Percentiles rank a stretch among this genome's conserved stretches.
These are phyloP conservation scores for Drosophila kohkoa DNA, from an alignment of 1,140 invertebrate genomes.

Conservation along the genomic window DNA sequence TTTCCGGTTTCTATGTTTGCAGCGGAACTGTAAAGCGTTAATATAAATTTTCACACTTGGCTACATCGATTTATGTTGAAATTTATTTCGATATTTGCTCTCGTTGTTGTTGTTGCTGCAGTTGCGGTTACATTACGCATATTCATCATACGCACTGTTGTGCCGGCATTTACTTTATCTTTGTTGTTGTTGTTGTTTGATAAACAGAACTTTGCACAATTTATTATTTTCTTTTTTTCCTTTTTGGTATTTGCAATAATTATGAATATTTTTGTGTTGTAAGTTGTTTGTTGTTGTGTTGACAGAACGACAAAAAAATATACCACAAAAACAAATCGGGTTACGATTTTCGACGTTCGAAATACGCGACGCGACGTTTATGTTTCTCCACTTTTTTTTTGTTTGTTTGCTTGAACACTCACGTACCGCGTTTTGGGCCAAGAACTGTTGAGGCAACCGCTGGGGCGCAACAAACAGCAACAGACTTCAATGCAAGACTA, in stretches of 20 bases:
- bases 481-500: constrained; percentile 76
- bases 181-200: constrained; percentile 9
- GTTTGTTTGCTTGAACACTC: constrained; percentile 10
- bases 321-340: constrained; percentile 40
- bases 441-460: constrained; percentile 12
- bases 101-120: constrained; percentile 35
- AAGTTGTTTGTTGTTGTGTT: constrained; percentile 14
- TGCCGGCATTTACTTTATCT: constrained; percentile 14
- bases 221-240: neutral
- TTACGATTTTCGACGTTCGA: too few relatives aligned
- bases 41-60: constrained; percentile 42
- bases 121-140: constrained; percentile 40
- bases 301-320: constrained; percentile 36
- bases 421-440: constrained; percentile 30
- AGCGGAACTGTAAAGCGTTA: constrained; percentile 26
- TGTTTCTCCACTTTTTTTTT: constrained; percentile 3
- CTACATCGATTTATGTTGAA: constrained; percentile 13
- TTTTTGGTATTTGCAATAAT: constrained; percentile 1
- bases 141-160: constrained; percentile 55
- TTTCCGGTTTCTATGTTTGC: constrained; percentile 24
- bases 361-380: neutral
- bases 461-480: constrained; percentile 64
- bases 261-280: neutral
- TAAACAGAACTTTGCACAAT: constrained; percentile 27
- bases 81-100: constrained; percentile 9